Conservation (phyloP, 2,888 invertebrate species). For the Pollenia labialis region DNA sequence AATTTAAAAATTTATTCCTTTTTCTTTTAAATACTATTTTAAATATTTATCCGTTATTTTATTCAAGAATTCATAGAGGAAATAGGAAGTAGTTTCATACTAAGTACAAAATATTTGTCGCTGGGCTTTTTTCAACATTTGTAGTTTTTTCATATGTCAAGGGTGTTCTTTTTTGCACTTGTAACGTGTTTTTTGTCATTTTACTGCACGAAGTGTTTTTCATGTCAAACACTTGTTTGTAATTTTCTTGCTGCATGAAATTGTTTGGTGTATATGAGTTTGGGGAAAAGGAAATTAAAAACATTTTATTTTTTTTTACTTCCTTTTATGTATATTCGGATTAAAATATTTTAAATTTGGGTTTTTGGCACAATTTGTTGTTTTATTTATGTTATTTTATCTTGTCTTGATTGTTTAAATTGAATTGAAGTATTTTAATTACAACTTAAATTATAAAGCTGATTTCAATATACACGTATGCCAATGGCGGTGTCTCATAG, state of each 20-base stretch:
- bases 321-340: slow-evolving; percentile 3
- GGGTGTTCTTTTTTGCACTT: slow-evolving; percentile 16
- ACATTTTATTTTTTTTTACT: slow-evolving; percentile 41
- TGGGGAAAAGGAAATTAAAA: slow-evolving; percentile 59
- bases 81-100: background rate
- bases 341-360: slow-evolving; percentile 34
- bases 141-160: slow-evolving; percentile 32
- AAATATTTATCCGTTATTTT: too few species aligned
- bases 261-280: background rate
- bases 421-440: background rate
- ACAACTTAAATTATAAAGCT: background rate
- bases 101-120: background rate
- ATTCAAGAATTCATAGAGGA: too few species aligned
- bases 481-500: background rate
- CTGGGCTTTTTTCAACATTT: background rate
- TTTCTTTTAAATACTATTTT: too few species aligned
- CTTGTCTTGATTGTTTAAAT: background rate
- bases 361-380: slow-evolving; percentile 52
- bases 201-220: slow-evolving; percentile 56
- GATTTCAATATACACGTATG: background rate
- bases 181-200: slow-evolving; percentile 35
- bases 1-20: too few species aligned
- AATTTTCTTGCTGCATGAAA: slow-evolving; percentile 21
- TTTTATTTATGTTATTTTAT: slow-evolving; percentile 15
- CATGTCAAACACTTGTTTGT: slow-evolving; percentile 49